Percentiles rank a stretch among this genome's conserved stretches.
phyloP scores from a whole-genome alignment of 2,797 vertebrate genomes.

The Cynopterus sphinx region DNA sequence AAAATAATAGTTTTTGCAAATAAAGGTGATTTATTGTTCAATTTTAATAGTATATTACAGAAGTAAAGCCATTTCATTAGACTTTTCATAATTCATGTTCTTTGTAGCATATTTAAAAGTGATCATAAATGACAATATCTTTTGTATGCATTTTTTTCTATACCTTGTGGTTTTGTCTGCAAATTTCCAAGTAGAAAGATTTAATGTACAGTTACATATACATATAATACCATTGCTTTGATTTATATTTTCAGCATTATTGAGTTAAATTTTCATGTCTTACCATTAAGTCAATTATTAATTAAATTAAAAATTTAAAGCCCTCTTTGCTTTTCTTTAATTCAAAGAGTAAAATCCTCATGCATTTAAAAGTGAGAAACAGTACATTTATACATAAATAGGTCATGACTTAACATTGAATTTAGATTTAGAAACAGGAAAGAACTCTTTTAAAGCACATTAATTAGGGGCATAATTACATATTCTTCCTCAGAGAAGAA shows the following conservation, averaged over 20 bases:
- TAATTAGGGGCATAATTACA: conserved; percentile 6
- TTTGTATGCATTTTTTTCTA: background rate
- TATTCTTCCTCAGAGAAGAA: background rate
- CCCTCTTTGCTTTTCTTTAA: background rate
- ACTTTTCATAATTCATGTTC: background rate
- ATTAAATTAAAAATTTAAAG: conserved; percentile 55
- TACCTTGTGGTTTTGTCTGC: background rate
- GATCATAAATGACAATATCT: background rate
- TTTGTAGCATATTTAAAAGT: background rate
- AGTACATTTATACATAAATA: conserved; percentile 49
- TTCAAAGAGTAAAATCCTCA: conserved; percentile 45
- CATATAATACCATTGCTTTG: background rate
- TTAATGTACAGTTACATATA: background rate
- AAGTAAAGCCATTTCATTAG: background rate
- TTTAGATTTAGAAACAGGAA: conserved; percentile 62
- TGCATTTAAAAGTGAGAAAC: conserved; percentile 48
- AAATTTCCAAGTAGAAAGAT: background rate
- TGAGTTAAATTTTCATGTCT: conserved; percentile 29
- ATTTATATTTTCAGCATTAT: conserved; percentile 17
- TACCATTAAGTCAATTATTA: conserved; percentile 59
- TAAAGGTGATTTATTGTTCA: background rate
- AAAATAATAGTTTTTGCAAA: background rate
- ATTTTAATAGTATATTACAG: background rate
- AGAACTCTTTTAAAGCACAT: background rate
- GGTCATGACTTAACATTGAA: conserved; percentile 55